Evolutionary conservation across 2,113 vertebrate genomes (phyloP), one percentile per base, ranked within the genome.

Genomic region (Megatriorchis doriae): DNA sequence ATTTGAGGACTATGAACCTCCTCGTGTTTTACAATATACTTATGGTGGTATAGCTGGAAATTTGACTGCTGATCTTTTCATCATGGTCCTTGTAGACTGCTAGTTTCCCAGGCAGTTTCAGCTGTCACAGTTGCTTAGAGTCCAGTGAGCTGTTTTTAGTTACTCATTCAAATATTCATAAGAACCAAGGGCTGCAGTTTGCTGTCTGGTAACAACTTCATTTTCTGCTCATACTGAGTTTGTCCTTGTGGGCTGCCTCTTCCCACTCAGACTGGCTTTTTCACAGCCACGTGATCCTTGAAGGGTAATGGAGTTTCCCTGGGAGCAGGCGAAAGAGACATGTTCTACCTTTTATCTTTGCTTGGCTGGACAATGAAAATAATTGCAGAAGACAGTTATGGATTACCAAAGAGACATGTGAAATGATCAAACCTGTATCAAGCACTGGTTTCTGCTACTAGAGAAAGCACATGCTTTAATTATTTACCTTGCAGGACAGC

Each of bases 131-230:
- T 97, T 97, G 97, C 97, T 98, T 98, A 98, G 98, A 98, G 98
- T 98, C 98, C 98, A 98, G 96, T 16, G 98, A 96, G 98, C 98
- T 98, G 98, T 98, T 99, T 99, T 99, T 98, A 99, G 99, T 98
- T 98, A 96, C 96, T 95, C 96, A 98, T 98, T 99, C 98, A 99
- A 99, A 99, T 99, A 99, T 99, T 99, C 98, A 99, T 99, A 96
- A 98, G 98, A 96, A 98, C 90, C 15, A 52, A 98, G 96, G 94
- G 93, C 95, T 97, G 97, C 96, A 97, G 98, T 98, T 98, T 96
- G 96, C 98, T 98, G 94, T 98, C 96, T 98, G 97, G 97, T 98
- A 98, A 98, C 98, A 98, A 98, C 98, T 98, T 98, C 97, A 98
- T 98, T 98, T 98, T 98, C 94, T 73, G 97, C 97, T 98, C 97